A percentile compares a stretch with the other conserved stretches of the same genome.
phyloP scores from a whole-genome alignment of 2,113 vertebrate genomes.

The Gymnogyps californianus region DNA sequence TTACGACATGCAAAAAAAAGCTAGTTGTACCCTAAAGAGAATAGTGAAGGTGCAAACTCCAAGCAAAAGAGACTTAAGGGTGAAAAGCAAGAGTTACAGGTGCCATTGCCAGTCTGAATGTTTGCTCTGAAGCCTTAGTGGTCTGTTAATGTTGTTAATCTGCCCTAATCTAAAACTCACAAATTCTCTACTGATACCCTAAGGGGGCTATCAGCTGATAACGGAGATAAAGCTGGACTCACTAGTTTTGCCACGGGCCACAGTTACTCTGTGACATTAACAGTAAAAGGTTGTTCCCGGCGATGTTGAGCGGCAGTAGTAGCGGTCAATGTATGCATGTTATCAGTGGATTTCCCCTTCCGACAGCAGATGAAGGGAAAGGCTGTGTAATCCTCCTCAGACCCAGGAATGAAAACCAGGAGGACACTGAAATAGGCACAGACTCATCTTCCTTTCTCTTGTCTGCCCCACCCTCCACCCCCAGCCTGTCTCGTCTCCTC shows the following conservation, averaged over 20 bases:
- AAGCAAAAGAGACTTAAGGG: background rate
- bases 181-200: background rate
- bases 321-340: background rate
- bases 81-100: background rate
- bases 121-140: background rate
- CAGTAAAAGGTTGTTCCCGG: background rate
- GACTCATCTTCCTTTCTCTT: slow-evolving; percentile 53
- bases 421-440: slow-evolving; percentile 43
- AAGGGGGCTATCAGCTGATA: background rate
- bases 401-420: slow-evolving; percentile 16
- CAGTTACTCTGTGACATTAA: background rate
- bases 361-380: background rate
- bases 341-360: background rate
- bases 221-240: background rate
- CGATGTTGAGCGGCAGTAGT: fast-evolving
- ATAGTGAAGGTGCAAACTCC: background rate
- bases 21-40: background rate
- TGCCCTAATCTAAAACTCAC: background rate
- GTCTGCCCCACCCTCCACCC: slow-evolving; percentile 35
- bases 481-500: slow-evolving; percentile 34
- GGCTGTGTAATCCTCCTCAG: slow-evolving; percentile 4
- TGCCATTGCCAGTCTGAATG: background rate
- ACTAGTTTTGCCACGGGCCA: background rate
- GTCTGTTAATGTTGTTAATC: background rate
- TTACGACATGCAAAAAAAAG: background rate